Evolutionary conservation across 2,113 vertebrate species (phyloP), one percentile per base, ranked within the genome.

Genomic region (Nematolebias whitei): DNA sequence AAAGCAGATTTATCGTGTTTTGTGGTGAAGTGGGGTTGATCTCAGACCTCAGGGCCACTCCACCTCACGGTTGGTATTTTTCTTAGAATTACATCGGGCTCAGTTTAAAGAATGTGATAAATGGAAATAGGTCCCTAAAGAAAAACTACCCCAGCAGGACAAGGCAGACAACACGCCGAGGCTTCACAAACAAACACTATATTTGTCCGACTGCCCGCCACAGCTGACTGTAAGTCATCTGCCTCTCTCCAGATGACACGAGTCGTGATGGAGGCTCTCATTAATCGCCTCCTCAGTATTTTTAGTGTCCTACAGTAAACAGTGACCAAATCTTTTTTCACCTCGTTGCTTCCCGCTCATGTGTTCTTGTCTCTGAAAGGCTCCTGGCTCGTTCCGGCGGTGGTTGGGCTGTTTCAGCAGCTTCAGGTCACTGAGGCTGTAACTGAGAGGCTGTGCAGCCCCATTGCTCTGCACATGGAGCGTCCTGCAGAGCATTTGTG

Each of bases 381-480:
- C 73, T 58, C 60, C 78, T 74, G 85, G 80, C 74, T 74, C 38
- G 39, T 75, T 71, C 45, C 50, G 63, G 59, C 32, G 15, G 50
- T 23, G 54, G 71, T 13, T 35, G 76, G 61, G 51, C 45, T 6
- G 82, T 82, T 87, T 87, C 87, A 86, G 24, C 29, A 59, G 74
- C 80, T 57, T 6, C 47, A 51, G 77, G 81, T 88, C 85, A 83
- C 40, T 11, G 29, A 39, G 52, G 62, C 77, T 59, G 58, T 48
- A 63, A 53, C 52, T 19, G 58, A 80, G 78, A 71, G 39, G 19
- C 66, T 54, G 71, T 76, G 76, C 88, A 80, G 89, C 87, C 83
- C 80, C 85, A 89, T 87, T 91, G 75, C 85, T 82, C 74, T 79
- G 81, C 82, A 89, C 76, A 90, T 92, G 60, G 85, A 87, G 88